A percentile compares a stretch with the other conserved stretches of the same genome.
phyloP scores from a whole-genome alignment of 2,113 vertebrate genomes.

The Lates calcarifer region DNA sequence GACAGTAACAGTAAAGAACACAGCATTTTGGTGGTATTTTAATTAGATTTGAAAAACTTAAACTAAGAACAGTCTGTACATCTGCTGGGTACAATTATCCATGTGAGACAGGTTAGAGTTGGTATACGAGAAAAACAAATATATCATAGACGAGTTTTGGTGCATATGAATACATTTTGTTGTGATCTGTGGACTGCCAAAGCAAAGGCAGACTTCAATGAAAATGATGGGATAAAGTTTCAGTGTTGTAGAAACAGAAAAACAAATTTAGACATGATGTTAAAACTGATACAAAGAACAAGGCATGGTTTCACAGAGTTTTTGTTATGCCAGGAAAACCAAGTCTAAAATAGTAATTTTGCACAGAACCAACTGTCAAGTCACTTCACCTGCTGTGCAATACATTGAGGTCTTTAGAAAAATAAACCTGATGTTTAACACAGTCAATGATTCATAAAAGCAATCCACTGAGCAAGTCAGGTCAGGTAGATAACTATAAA shows the following conservation, averaged over 20 bases:
- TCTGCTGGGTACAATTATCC: conserved; percentile 7
- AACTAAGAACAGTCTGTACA: conserved; percentile 37
- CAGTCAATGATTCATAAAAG: conserved; percentile 40
- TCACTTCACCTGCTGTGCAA: conserved; percentile 28
- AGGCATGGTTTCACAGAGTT: background rate
- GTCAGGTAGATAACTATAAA: conserved; percentile 58
- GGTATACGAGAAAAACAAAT: conserved; percentile 13
- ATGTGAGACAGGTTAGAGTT: background rate
- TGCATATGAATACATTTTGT: conserved; percentile 8
- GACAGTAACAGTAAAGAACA: conserved; percentile 17
- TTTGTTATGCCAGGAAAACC: background rate
- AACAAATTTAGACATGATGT: background rate
- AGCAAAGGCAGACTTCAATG: conserved; percentile 21
- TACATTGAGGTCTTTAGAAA: conserved; percentile 48
- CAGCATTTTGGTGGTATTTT: conserved; percentile 41
- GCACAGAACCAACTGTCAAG: background rate
- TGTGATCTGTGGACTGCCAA: conserved; percentile 12
- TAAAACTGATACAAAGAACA: background rate
- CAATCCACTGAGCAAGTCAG: conserved; percentile 43
- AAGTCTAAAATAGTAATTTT: conserved; percentile 1
- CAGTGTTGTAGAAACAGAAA: background rate
- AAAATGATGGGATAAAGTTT: background rate
- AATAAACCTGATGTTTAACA: conserved; percentile 52
- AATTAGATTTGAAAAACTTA: conserved; percentile 36
- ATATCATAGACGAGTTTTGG: conserved; percentile 2